Base-by-base conservation (phyloP, 2,888 invertebrate genomes). In the Allygus modestus region DNA sequence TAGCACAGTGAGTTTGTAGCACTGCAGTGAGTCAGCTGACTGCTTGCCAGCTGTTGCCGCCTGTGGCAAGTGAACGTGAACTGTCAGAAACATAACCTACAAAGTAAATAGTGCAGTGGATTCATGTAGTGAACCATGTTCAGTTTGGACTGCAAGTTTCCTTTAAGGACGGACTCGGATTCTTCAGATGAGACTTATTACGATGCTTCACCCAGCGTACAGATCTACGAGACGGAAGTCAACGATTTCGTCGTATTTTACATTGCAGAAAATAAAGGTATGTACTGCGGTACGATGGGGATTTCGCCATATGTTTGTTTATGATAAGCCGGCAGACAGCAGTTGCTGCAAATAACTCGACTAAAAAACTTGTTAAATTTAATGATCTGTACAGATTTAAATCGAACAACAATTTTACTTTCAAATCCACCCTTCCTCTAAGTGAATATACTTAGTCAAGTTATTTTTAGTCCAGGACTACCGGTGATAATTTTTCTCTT, bases 181-280 rank as follows among this genome's bases (percentile, higher is more conserved):
- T 69, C 65, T 15, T 88, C 88, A 82, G 87, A 85, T 73, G 85
- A 88, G 28, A 90, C 90, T 23, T 90, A 90, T 87, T 90, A 90
- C 87, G 89, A 89, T 69, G 87, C 89, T 12, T 88, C 87, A 46
- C 87, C 88, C 81, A 89, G 88, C 71, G 89, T 91, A 46, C 88
- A 89, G 61, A 90, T 91, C 69, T 89, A 88, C 85, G 90, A 91
- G 87, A 89, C 88, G 81, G 88, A 90, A 65, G 88, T 89, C 73
- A 88, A 88, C 31, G 90, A 91, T 85, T 91, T 90, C 85, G 89
- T 91, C 28, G 90, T 91, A 43, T 89, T 90, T 87, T 91, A 91
- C 87, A 89, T 89, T 28, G 89, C 89, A 51, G 20, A 65, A 4
- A 31, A 20, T 15, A 87, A 89, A 81, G 89, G 89, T 84, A 87